Conservation (phyloP, 2,888 invertebrate genomes). For the Agrenia bidenticulata region DNA sequence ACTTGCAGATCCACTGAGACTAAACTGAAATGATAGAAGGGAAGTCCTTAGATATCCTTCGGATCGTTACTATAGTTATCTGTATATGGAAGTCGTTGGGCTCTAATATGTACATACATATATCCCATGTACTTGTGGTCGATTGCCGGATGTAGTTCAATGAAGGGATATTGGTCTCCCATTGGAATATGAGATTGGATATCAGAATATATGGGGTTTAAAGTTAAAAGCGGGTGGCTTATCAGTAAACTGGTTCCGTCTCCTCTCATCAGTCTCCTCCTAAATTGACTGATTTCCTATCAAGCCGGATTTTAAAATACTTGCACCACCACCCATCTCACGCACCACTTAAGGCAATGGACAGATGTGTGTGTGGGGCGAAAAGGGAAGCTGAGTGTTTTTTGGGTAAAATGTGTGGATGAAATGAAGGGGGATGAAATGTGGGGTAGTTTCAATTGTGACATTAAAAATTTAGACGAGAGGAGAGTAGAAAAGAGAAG, state of each 20-base stretch:
- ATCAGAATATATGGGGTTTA: background rate
- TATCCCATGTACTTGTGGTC: background rate
- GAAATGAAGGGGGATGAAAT: background rate
- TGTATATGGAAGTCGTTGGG: too few relatives aligned
- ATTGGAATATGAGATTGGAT: too few relatives aligned
- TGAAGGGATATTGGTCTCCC: too few relatives aligned
- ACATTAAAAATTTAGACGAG: slow-evolving; percentile 51
- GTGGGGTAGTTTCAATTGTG: slow-evolving; percentile 41
- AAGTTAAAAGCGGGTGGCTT: background rate
- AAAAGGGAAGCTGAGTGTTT: background rate
- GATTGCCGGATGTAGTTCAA: background rate
- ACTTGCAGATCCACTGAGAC: too few relatives aligned
- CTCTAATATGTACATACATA: too few relatives aligned
- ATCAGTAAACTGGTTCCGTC: slow-evolving; percentile 3
- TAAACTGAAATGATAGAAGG: too few relatives aligned
- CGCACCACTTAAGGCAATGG: background rate
- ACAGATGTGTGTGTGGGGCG: background rate
- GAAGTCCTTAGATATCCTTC: too few relatives aligned
- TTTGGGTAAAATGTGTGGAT: background rate
- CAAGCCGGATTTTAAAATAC: slow-evolving; percentile 1
- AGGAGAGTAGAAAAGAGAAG: slow-evolving; percentile 29
- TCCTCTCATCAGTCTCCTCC: slow-evolving; percentile 1
- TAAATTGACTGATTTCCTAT: slow-evolving; percentile 13
- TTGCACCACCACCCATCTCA: background rate
- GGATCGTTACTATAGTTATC: background rate